Conservation (phyloP, 2,797 vertebrate species). For the Hyperoplus immaculatus region DNA sequence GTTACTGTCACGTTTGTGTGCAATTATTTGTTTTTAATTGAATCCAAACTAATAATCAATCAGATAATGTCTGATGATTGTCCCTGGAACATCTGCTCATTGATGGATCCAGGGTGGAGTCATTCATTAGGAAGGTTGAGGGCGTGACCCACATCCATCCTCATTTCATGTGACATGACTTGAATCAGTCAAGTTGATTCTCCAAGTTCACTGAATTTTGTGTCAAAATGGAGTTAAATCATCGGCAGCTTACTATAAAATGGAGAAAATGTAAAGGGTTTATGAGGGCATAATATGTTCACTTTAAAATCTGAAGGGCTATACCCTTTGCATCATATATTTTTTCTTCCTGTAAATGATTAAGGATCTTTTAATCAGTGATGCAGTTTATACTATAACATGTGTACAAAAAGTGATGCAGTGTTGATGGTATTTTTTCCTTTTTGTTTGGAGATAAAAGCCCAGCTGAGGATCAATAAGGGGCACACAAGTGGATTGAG, state of each 20-base stretch:
- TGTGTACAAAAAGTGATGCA: constrained; percentile 37
- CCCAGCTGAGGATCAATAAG: constrained; percentile 73
- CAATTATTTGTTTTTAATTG: constrained; percentile 79
- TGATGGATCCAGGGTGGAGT: constrained; percentile 48
- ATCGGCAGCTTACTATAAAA: neutral
- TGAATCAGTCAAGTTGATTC: constrained; percentile 56
- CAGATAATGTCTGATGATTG: constrained; percentile 69
- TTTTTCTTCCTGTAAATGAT: constrained; percentile 54
- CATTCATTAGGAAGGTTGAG: constrained; percentile 45
- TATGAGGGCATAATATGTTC: neutral
- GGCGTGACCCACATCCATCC: constrained; percentile 55
- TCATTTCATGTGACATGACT: constrained; percentile 36
- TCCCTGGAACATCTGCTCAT: constrained; percentile 80
- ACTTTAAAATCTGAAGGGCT: constrained; percentile 34
- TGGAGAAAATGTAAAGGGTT: neutral
- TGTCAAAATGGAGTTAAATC: neutral
- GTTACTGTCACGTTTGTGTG: constrained; percentile 79
- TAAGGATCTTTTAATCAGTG: constrained; percentile 34
- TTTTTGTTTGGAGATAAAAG: constrained; percentile 70
- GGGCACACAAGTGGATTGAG: constrained; percentile 59
- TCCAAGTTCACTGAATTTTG: constrained; percentile 24
- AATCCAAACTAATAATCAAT: constrained; percentile 84
- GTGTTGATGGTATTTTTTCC: constrained; percentile 33
- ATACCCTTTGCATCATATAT: constrained; percentile 38
- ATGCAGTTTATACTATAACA: constrained; percentile 16